A percentile compares a stretch with the other conserved stretches of the same genome.
phyloP scores from a whole-genome alignment of 2,113 vertebrate genomes.

The Engraulis encrasicolus region DNA sequence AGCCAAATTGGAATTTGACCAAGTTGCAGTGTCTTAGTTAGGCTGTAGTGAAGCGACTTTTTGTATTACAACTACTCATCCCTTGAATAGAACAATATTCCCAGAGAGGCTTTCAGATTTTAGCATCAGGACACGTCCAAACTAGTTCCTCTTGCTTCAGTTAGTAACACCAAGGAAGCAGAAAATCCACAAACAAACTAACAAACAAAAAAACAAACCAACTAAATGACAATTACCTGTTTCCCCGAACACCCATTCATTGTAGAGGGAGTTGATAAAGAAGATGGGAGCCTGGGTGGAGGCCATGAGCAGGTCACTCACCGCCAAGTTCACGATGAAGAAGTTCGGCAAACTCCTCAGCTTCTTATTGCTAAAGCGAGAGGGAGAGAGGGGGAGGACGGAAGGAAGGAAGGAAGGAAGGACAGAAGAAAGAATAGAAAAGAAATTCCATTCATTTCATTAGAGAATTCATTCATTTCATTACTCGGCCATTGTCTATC shows the following conservation, averaged over 20 bases:
- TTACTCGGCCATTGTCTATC: too few relatives aligned
- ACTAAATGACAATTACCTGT: constrained; percentile 74
- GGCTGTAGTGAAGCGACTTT: too few relatives aligned
- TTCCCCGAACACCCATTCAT: constrained; percentile 89
- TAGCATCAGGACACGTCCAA: neutral
- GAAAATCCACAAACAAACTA: too few relatives aligned
- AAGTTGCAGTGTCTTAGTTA: too few relatives aligned
- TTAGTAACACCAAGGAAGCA: neutral
- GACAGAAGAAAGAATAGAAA: too few relatives aligned
- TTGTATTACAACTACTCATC: neutral
- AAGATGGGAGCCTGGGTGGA: constrained; percentile 90
- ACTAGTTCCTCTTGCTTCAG: neutral
- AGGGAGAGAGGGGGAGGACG: too few relatives aligned
- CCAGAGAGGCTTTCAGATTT: neutral
- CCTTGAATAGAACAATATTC: neutral
- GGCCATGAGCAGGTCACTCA: constrained; percentile 93
- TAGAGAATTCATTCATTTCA: too few relatives aligned
- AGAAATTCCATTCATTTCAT: too few relatives aligned
- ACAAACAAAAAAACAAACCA: too few relatives aligned
- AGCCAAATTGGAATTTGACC: too few relatives aligned
- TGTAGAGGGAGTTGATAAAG: constrained; percentile 89
- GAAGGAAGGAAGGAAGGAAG: too few relatives aligned
- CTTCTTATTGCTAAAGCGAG: constrained; percentile 83
- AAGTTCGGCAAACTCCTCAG: constrained; percentile 86
- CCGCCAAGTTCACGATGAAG: constrained; percentile 87